Evolutionary conservation across 2,113 vertebrate genomes (phyloP), one percentile per base, ranked within the genome.

Genomic region (Mustela lutreola): DNA sequence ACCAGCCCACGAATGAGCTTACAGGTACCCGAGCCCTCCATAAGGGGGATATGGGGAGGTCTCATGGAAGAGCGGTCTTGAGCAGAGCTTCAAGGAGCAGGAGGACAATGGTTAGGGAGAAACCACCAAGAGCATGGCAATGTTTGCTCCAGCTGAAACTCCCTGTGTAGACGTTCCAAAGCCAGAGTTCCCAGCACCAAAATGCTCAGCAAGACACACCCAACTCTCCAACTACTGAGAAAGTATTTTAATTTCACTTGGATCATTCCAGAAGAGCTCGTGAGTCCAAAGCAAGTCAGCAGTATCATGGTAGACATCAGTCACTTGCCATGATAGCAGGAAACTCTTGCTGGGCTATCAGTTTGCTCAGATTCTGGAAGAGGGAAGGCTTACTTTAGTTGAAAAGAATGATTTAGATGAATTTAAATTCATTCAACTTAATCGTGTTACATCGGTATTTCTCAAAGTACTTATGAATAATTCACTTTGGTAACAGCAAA

Each of bases 391-490:
- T 86, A 14, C 94, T 67, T 71, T 24, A 39, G 58, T n/a, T 60
- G 67, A 89, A 89, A 82, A 92, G 79, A 96, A 63, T 39, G 95
- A 93, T 86, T 96, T 96, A 63, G 60, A 73, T 42, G 48, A 91
- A 95, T 96, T 97, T 91, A 89, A 95, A 96, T 96, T 82, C 90
- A 36, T 58, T 86, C 83, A 80, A 50, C 73, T 92, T 67, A 79
- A 79, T 86, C 1, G 1, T 56, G 31, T 92, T 92, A 89, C n/a
- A 92, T n/a, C 24, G 19, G 56, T 79, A 56, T 94, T 92, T 83
- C 92, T 91, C 84, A 2, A 76, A 89, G 78, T 65, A 31, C 75
- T 97, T 82, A 95, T 79, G 75, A 92, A 94, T 97, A 96, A 98
- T 97, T 95, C 73, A 89, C 94, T 94, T 90, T 45, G 56, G 83